Conservation (phyloP, 1,140 invertebrate genomes). For the Scaptomyza graminum region DNA sequence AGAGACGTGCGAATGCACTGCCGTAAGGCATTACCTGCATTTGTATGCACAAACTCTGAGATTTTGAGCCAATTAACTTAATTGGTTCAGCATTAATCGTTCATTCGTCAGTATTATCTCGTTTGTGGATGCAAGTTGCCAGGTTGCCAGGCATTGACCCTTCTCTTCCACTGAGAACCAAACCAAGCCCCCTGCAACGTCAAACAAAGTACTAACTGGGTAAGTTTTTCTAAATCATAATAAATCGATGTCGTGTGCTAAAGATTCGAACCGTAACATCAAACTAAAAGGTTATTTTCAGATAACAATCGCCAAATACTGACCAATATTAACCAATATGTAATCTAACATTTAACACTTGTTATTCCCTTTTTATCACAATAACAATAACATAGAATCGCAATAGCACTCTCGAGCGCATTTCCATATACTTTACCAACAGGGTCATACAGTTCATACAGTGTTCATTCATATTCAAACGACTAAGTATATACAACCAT, state of each 20-base stretch:
- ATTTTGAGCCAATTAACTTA: constrained; percentile 1
- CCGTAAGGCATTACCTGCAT: constrained; percentile 11
- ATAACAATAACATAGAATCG: constrained; percentile 36
- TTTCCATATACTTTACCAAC: constrained; percentile 23
- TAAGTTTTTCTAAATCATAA: constrained; percentile 51
- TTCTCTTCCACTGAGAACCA: constrained; percentile 32
- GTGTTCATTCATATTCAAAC: constrained; percentile 25
- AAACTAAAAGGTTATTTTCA: constrained; percentile 72
- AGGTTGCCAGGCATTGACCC: constrained; percentile 13
- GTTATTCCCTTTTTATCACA: constrained; percentile 8
- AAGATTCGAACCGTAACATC: constrained; percentile 14
- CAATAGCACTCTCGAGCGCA: too few relatives aligned
- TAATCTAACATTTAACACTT: constrained; percentile 21
- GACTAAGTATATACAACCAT: constrained; percentile 33
- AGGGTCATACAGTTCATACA: constrained; percentile 25
- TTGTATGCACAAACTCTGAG: constrained; percentile 52
- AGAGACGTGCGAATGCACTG: constrained; percentile 33
- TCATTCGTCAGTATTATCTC: constrained; percentile 10
- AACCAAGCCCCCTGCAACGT: constrained; percentile 47
- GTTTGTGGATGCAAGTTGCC: constrained; percentile 39
- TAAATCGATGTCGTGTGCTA: constrained; percentile 53
- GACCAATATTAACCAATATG: constrained; percentile 23
- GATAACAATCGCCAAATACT: constrained; percentile 40
- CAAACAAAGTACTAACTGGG: constrained; percentile 48
- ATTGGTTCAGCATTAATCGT: too few relatives aligned